Evolutionary conservation across 2,113 vertebrate species (phyloP), one percentile per base, ranked within the genome.

Genomic region (Elephantulus edwardii): DNA sequence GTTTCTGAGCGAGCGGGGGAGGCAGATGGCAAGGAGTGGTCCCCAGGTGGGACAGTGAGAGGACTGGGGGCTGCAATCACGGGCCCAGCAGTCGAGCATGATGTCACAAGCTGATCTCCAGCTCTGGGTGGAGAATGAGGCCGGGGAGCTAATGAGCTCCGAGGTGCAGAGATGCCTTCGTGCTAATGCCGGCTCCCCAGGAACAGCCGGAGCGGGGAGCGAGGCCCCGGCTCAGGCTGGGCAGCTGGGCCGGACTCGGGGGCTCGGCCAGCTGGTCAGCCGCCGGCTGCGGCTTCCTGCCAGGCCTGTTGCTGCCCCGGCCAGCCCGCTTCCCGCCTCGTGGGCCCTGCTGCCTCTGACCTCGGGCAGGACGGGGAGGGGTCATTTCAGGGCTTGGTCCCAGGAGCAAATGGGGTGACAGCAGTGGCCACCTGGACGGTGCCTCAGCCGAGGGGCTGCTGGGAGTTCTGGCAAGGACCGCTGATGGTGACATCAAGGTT

Each of bases 11-110:
- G 82, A 82, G 77, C 24, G 1, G 28, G n/a, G 77, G 78, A 89
- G 93, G 91, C 96, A 96, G 96, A 95, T 95, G 96, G 95, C 82
- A 74, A 91, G 94, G 94, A 92, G 95, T 64, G 94, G 96, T 75
- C 95, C 92, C 95, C 20, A 24, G 82, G 93, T 68, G 95, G 93
- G 93, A 66, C 14, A 13, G 70, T 68, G 8, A 74, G 91, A 78
- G 82, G 75, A 60, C 8, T 4, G 33, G 83, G 86, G 81, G 91
- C 94, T 71, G 40, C 88, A 94, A 92, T 96, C 94, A 88, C 88
- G 30, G 84, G 83, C 96, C 82, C 96, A 92, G 95, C 95, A 86
- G 96, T 79, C 16, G 90, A 52, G 88, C 88, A 79, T 91, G 95
- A 91, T n/a, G 76, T 90, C 89, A 88, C 82, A 68, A 84, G 75